These are phyloP conservation scores for Pseudoatta argentina DNA, from an alignment of 1,140 invertebrate species.

Conservation along the genomic window DNA sequence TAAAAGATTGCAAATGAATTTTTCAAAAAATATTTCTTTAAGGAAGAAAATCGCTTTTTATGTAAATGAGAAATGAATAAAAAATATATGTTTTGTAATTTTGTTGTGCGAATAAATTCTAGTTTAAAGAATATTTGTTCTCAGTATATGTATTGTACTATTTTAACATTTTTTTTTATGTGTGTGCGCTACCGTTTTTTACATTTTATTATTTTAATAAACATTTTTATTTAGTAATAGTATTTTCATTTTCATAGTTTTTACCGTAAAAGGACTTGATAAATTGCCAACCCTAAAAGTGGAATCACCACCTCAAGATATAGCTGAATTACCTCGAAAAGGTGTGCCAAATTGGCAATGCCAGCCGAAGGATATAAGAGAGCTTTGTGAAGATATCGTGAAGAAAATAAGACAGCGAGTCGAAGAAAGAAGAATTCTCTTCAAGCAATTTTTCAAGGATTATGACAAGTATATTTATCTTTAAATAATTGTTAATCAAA, in stretches of 20 bases:
- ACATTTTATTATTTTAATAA: neutral
- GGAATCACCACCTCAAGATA: slow-evolving; percentile 84
- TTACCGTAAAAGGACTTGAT: slow-evolving; percentile 89
- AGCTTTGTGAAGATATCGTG: slow-evolving; percentile 87
- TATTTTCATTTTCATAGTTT: slow-evolving; percentile 85
- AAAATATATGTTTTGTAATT: too few species aligned
- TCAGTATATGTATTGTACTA: too few species aligned
- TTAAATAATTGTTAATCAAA: neutral
- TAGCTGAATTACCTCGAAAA: slow-evolving; percentile 83
- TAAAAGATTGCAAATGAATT: neutral
- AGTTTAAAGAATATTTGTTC: too few species aligned
- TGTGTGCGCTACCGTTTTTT: neutral
- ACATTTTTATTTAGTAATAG: too few species aligned
- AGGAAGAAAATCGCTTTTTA: too few species aligned
- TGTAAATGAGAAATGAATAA: too few species aligned
- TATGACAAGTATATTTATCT: slow-evolving; percentile 88
- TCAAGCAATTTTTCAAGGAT: slow-evolving; percentile 89
- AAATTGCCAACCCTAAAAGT: slow-evolving; percentile 87
- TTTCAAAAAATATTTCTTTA: too few species aligned
- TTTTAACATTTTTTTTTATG: neutral
- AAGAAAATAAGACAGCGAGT: slow-evolving; percentile 86
- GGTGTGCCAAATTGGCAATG: slow-evolving; percentile 86
- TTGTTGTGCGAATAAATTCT: too few species aligned
- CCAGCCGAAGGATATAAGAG: slow-evolving; percentile 78
- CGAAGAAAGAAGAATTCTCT: slow-evolving; percentile 86